Evolutionary conservation across 2,888 invertebrate species (phyloP), one percentile per base, ranked within the genome.

Genomic region (Hemistola chrysoprasaria): DNA sequence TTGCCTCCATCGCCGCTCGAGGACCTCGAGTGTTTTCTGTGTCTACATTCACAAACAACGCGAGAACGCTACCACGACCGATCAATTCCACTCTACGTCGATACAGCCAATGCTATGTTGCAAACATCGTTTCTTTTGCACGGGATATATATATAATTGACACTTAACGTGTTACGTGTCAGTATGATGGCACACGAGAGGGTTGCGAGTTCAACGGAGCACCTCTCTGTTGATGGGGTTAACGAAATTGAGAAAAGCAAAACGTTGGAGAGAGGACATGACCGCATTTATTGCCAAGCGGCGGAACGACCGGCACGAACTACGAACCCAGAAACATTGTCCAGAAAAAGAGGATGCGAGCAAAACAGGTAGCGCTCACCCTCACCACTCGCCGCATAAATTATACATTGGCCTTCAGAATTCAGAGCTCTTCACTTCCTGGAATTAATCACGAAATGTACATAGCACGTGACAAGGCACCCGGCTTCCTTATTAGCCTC

Each of bases 161-260:
- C 76, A 74, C 74, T 72, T 69, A 76, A 76, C 75, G 75, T n/a
- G n/a, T 68, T 78, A 77, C 77, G 16, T 4, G 16, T 16, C 16
- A 74, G 66, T 64, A 65, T 66, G 64, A 66, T 67, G 65, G 63
- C 57, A 62, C 65, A 64, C 65, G 65, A 62, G 69, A 74, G 78
- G 74, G 71, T 71, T 71, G 70, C 60, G 66, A 56, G 72, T 62
- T 67, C 69, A 77, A 68, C 75, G 74, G 69, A 74, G 65, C 77
- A 73, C 59, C 63, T 68, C 74, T 73, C 69, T 62, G 73, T 68
- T 78, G 79, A 84, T 79, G 76, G 80, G 81, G 83, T 81, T 80
- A 78, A 70, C 77, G 78, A 72, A 82, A 83, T 82, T 79, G 82
- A 79, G 82, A 81, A 83, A 81, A 84, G 80, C 81, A 78, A 78